phyloP scores from a whole-genome alignment of 2,113 vertebrate species.

The Mugil cephalus region DNA sequence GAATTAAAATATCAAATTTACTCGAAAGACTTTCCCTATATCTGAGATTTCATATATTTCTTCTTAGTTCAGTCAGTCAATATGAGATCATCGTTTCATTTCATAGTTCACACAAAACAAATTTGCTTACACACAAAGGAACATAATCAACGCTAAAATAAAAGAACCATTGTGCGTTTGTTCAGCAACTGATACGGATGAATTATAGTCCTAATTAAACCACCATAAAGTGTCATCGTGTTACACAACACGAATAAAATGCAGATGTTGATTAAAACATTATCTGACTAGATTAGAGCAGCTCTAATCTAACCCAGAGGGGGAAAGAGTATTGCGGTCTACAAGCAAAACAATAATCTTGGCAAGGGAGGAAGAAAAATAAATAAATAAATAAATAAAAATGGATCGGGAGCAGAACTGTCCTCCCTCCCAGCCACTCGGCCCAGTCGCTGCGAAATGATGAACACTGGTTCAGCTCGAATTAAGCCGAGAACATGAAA shows the following conservation, averaged over 20 bases:
- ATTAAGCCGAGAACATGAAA: conserved; percentile 67
- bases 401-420: conserved; percentile 18
- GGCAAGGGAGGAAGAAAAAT: not conserved
- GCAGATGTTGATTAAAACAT: conserved; percentile 68
- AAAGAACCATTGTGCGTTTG: conserved; percentile 19
- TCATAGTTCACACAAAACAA: not conserved
- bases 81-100: not conserved
- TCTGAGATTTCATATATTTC: no score
- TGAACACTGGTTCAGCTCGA: conserved; percentile 66
- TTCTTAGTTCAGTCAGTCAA: not conserved
- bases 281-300: conserved; percentile 66
- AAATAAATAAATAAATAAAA: no score
- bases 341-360: conserved; percentile 59
- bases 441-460: conserved; percentile 54
- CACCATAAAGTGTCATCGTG: conserved; percentile 40
- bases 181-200: conserved; percentile 18
- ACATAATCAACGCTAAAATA: conserved; percentile 19
- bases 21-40: no score
- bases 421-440: conserved; percentile 39
- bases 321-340: conserved; percentile 34
- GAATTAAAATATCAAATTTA: no score
- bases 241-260: conserved; percentile 60
- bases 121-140: not conserved
- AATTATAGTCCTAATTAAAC: conserved; percentile 53
- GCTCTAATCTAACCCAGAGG: conserved; percentile 60